Percentiles rank a stretch among this genome's conserved stretches.
Evolutionary conservation across 37 sponge, comb jelly and placozoan species (phyloP).

Genomic region (Ianthella basta): DNA sequence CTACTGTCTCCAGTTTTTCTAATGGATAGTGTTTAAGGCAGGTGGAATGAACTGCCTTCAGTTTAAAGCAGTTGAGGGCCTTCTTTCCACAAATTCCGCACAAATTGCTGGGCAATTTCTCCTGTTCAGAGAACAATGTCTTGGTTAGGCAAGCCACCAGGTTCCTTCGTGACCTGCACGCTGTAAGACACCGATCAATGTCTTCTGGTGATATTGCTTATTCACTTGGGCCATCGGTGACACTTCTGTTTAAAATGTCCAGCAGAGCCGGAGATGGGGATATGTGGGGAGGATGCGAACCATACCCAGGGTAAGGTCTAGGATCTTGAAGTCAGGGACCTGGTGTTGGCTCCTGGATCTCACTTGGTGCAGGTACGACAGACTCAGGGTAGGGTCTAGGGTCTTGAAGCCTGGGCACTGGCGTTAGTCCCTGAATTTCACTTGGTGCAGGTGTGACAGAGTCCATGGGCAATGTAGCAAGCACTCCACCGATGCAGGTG

Average conservation of each 20-base stretch:
- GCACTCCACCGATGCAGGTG: no score
- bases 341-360: no score
- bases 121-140: background rate
- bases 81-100: background rate
- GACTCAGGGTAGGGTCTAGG: no score
- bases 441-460: background rate
- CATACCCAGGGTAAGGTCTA: no score
- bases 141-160: background rate
- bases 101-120: no score
- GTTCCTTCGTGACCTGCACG: slow-evolving; percentile 4
- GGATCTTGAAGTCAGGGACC: no score
- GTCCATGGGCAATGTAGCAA: background rate
- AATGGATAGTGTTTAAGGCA: background rate
- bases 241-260: slow-evolving; percentile 14
- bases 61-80: background rate
- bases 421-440: no score
- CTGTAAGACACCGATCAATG: background rate
- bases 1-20: background rate
- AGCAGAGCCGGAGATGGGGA: no score
- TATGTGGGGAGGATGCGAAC: no score
- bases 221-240: background rate
- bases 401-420: no score
- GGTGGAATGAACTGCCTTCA: background rate
- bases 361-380: no score
- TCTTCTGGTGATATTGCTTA: background rate